phyloP scores from a whole-genome alignment of 2,888 invertebrate species.

The Phortica okadai region DNA sequence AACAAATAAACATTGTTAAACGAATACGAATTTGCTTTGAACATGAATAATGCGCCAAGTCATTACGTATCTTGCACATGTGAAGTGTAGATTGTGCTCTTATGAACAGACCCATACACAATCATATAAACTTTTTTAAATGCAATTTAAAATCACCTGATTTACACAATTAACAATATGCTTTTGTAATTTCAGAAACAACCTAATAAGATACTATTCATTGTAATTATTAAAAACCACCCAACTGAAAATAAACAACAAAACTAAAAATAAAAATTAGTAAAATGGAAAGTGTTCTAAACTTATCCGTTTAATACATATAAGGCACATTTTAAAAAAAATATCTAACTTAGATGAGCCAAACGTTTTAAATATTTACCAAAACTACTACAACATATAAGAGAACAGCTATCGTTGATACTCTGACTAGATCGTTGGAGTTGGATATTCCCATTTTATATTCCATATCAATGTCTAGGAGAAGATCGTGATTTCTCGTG shows the following conservation, averaged over 20 bases:
- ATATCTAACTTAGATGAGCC: constrained; percentile 39
- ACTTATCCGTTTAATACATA: constrained; percentile 48
- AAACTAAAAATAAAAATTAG: neutral
- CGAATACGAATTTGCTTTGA: neutral
- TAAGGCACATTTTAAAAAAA: constrained; percentile 63
- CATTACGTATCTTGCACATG: neutral
- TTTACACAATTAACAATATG: neutral
- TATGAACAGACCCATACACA: neutral
- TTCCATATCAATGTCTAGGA: constrained; percentile 76
- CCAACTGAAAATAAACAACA: neutral
- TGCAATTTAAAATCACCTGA: neutral
- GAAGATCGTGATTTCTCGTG: constrained; percentile 80
- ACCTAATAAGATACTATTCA: too few species aligned
- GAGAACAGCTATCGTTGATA: constrained; percentile 41
- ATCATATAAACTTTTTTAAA: neutral
- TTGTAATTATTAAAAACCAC: neutral
- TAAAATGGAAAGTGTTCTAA: too few species aligned
- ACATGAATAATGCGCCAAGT: neutral
- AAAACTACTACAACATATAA: constrained; percentile 42
- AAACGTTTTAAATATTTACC: constrained; percentile 50
- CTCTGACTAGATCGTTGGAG: constrained; percentile 45
- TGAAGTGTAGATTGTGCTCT: too few species aligned
- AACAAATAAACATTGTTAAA: neutral
- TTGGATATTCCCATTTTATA: constrained; percentile 75
- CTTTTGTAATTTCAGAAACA: too few species aligned